These are phyloP conservation scores for Heterotilapia buettikoferi DNA, from an alignment of 2,113 vertebrate genomes.

Conservation along the genomic window DNA sequence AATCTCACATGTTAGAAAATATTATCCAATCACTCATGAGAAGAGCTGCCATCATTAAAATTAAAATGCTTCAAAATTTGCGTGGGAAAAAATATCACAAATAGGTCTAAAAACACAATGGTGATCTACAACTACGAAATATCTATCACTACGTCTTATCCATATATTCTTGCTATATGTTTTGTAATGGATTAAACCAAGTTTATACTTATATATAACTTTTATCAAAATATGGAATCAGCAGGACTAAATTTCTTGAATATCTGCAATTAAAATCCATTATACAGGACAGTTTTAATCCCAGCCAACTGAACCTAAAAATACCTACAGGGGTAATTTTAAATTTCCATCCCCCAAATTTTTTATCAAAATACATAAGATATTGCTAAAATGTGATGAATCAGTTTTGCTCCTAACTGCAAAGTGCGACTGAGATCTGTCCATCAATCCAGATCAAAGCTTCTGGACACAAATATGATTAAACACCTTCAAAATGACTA, in stretches of 20 bases:
- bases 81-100: background rate
- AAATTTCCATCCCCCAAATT: background rate
- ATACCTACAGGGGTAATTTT: background rate
- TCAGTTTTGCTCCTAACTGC: background rate
- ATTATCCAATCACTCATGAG: background rate
- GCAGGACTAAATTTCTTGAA: background rate
- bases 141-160: background rate
- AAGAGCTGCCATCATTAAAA: background rate
- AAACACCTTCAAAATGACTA: background rate
- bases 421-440: background rate
- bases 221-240: background rate
- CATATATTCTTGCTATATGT: background rate
- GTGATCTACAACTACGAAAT: background rate
- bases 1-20: background rate
- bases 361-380: background rate
- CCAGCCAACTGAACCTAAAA: background rate
- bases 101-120: background rate
- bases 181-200: background rate
- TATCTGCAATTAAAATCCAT: background rate
- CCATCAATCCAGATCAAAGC: background rate
- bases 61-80: background rate
- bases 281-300: background rate
- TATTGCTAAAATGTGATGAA: background rate
- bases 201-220: background rate
- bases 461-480: background rate